Base-by-base conservation (phyloP, 2,888 invertebrate species). In the Pseudococcus viburni region DNA sequence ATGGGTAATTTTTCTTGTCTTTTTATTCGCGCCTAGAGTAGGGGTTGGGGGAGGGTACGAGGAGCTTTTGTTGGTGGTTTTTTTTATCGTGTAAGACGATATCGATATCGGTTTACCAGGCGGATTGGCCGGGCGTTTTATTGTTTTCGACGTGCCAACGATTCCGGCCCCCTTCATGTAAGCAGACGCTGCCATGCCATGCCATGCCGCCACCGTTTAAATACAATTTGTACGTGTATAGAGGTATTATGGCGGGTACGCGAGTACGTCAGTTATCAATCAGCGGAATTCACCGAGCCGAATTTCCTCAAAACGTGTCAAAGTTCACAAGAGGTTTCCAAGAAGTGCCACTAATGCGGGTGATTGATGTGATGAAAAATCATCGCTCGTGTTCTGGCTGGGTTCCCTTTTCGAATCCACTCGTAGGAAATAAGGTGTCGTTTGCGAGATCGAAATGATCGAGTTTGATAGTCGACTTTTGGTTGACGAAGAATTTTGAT, bases 1-100 rank as follows among this genome's bases (percentile, higher is more conserved):
- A 84, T 84, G 33, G 84, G 84, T 84, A 84, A 51, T 84, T 84
- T 84, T 55, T 84, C 55, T 84, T 84, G 48, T 51, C 55, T 48
- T 55, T 84, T 84, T 84, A 84, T 55, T 85, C 26, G 68, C 26
- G 26, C 11, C 22, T 19, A 7, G 22, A 22, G 51, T 17, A 17
- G 17, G 51, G 51, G 17, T 17, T 15, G 17, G 51, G 17, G 51
- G 15, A 51, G 51, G 17, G 9, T 11, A 55, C 5, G 12, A 15
- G 59, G 19, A 6, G 59, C 55, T 59, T 59, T 59, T 73, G 68
- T 64, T 22, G 22, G 68, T 17, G 33, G 9, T 73, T 73, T 33
- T 73, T 73, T 33, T 26, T 0, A 5, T 26, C 26, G 9, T 73
- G 12, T 73, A 73, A 73, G 26, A 59, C 59, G 26, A 33, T 33